Percentiles rank a stretch among this genome's conserved stretches.
Conservation (phyloP, 2,888 invertebrate genomes). For the Drosophila borealis region DNA sequence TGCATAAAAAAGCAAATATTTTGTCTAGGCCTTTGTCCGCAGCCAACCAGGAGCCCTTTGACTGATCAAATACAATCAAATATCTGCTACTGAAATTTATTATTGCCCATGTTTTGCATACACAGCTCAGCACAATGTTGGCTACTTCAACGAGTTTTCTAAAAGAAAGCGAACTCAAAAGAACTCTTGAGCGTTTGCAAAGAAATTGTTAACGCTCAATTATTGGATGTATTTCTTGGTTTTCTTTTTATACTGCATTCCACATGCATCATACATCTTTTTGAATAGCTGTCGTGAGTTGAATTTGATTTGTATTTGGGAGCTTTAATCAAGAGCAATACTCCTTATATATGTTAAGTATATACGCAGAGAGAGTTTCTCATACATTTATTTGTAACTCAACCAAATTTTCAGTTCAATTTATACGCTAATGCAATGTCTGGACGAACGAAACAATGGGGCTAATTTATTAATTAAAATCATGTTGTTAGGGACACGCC, state of each 20-base stretch:
- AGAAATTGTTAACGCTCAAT: slow-evolving; percentile 13
- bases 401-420: not conserved
- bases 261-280: too few species aligned
- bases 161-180: slow-evolving; percentile 4
- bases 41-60: slow-evolving; percentile 31
- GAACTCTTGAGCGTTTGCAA: not conserved
- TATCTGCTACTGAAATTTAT: slow-evolving; percentile 38
- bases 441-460: slow-evolving; percentile 3
- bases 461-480: slow-evolving; percentile 57
- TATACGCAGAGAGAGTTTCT: too few species aligned
- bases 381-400: too few species aligned
- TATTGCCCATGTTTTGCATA: slow-evolving; percentile 33
- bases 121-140: slow-evolving; percentile 4
- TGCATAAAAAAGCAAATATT: slow-evolving; percentile 34
- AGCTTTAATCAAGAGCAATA: too few species aligned
- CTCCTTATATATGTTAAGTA: too few species aligned
- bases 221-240: not conserved
- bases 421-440: slow-evolving; percentile 4
- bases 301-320: not conserved
- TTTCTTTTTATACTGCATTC: not conserved
- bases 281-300: too few species aligned
- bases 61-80: slow-evolving; percentile 49
- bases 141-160: slow-evolving; percentile 12
- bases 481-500: slow-evolving; percentile 34
- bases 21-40: slow-evolving; percentile 42